Conservation (phyloP, 1,140 invertebrate genomes). For the Phortica variegata region DNA sequence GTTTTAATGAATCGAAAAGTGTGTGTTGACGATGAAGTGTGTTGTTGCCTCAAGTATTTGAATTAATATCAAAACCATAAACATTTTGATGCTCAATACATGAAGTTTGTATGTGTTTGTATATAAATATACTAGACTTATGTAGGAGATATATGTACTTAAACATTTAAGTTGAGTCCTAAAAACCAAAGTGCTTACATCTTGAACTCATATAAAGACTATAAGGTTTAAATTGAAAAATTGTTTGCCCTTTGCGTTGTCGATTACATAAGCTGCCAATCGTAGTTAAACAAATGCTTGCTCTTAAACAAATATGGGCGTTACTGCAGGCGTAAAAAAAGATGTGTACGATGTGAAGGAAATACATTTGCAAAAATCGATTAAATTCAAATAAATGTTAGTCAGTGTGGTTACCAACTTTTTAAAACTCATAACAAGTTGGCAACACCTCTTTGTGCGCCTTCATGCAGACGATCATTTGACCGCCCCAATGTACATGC, state of each 20-base stretch:
- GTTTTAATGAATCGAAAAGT: background rate
- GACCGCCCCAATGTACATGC: background rate
- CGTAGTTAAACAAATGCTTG: too few relatives aligned
- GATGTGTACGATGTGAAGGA: slow-evolving; percentile 20
- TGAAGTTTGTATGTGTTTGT: slow-evolving; percentile 9
- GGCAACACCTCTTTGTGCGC: slow-evolving; percentile 45
- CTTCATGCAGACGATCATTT: slow-evolving; percentile 28
- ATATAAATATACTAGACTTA: background rate
- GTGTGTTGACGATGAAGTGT: slow-evolving; percentile 26
- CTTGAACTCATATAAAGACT: too few relatives aligned
- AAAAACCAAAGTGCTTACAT: too few relatives aligned
- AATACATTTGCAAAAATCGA: slow-evolving; percentile 51
- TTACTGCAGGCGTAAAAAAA: slow-evolving; percentile 38
- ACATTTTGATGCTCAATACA: slow-evolving; percentile 14
- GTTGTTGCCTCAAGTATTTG: slow-evolving; percentile 24
- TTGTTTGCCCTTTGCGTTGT: too few relatives aligned
- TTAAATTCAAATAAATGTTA: slow-evolving; percentile 54
- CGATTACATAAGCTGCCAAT: too few relatives aligned
- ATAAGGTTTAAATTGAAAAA: too few relatives aligned
- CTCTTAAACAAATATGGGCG: slow-evolving; percentile 41
- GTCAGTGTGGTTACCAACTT: slow-evolving; percentile 39
- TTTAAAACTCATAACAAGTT: slow-evolving; percentile 53
- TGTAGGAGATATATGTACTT: too few relatives aligned
- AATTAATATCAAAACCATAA: slow-evolving; percentile 17
- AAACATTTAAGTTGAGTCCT: too few relatives aligned